These are phyloP conservation scores for Lonchura striata DNA, from an alignment of 2,113 vertebrate genomes.

Conservation along the genomic window DNA sequence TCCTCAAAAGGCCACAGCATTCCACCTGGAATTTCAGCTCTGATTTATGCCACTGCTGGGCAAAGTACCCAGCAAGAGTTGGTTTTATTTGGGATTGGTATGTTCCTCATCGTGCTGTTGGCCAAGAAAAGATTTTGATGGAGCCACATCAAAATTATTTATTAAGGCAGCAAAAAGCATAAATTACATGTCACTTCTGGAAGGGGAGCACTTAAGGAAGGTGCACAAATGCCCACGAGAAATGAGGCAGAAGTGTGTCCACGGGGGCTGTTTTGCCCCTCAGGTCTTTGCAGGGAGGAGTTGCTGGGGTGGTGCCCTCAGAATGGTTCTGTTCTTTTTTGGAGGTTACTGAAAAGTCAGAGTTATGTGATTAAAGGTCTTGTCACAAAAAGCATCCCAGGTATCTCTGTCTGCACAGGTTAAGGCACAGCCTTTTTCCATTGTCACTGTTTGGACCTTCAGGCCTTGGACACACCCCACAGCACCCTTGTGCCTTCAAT, in stretches of 20 bases:
- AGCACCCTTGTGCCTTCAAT: accelerated
- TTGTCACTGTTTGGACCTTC: background rate
- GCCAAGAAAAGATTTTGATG: background rate
- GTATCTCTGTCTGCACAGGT: background rate
- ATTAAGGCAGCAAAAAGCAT: background rate
- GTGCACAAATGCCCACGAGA: background rate
- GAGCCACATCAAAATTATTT: background rate
- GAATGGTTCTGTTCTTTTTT: background rate
- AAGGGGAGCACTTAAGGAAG: background rate
- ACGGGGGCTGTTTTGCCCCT: background rate
- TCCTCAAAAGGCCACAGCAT: background rate
- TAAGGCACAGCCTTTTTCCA: background rate
- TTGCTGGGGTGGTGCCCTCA: background rate
- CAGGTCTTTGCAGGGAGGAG: background rate
- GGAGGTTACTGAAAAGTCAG: background rate
- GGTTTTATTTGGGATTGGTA: accelerated
- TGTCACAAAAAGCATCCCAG: background rate
- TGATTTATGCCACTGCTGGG: background rate
- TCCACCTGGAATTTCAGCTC: background rate
- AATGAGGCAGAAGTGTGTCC: background rate
- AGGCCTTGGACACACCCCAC: background rate
- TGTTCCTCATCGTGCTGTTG: background rate
- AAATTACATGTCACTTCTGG: background rate
- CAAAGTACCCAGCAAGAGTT: background rate
- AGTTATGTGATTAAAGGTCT: background rate